Evolutionary conservation across 2,888 invertebrate species (phyloP).

Genomic region (Hypena proboscidalis): DNA sequence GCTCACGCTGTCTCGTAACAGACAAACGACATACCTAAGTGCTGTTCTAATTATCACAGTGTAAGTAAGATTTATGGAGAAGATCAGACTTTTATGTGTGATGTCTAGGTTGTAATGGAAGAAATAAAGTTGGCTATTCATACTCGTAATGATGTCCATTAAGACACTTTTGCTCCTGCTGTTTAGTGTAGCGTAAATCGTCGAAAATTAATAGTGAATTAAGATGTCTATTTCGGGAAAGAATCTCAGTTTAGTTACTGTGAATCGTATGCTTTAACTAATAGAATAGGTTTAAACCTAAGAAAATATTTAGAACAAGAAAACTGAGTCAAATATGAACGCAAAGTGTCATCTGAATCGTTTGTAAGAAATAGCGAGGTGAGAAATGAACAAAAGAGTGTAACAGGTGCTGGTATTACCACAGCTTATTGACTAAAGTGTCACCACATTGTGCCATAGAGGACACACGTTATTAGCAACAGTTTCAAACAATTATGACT

Average conservation of each 20-base stretch:
- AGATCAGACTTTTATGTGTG: neutral
- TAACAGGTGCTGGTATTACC: neutral
- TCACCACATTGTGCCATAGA: neutral
- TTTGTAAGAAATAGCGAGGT: neutral
- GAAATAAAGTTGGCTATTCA: neutral
- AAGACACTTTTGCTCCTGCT: too few relatives aligned
- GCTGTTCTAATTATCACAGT: slow-evolving; percentile 13
- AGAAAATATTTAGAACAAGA: too few relatives aligned
- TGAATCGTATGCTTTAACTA: too few relatives aligned
- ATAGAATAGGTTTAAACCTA: too few relatives aligned
- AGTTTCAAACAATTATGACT: neutral
- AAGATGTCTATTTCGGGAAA: too few relatives aligned
- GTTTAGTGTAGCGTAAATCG: too few relatives aligned
- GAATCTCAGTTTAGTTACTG: too few relatives aligned
- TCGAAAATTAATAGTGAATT: too few relatives aligned
- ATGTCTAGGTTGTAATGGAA: slow-evolving; percentile 1
- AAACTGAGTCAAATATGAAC: too few relatives aligned
- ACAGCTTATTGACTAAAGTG: neutral
- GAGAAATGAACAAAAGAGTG: neutral
- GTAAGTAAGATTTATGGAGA: slow-evolving; percentile 7
- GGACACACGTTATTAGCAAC: neutral
- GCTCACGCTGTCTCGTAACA: slow-evolving; percentile 22
- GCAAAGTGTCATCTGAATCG: neutral
- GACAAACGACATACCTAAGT: slow-evolving; percentile 23
- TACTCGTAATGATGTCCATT: neutral